phyloP scores from a whole-genome alignment of 2,113 vertebrate species.

The Notiomystis cincta region DNA sequence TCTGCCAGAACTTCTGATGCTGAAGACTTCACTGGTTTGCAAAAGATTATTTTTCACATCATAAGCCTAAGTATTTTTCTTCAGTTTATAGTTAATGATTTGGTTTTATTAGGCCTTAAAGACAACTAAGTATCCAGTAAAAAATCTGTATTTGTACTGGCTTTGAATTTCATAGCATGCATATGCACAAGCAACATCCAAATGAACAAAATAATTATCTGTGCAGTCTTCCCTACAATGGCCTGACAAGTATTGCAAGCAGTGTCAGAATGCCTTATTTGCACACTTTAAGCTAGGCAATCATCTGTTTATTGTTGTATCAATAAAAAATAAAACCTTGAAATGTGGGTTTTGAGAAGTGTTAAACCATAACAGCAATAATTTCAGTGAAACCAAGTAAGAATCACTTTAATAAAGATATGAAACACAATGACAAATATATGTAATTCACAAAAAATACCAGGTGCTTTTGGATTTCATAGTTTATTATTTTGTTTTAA shows the following conservation, averaged over 20 bases:
- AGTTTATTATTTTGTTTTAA: neutral
- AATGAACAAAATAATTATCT: neutral
- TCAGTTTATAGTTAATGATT: conserved; percentile 6
- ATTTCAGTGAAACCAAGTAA: neutral
- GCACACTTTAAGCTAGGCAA: neutral
- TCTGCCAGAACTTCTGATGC: neutral
- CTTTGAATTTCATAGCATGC: neutral
- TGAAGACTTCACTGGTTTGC: neutral
- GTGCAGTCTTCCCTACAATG: neutral
- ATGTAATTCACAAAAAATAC: neutral
- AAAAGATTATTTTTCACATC: neutral
- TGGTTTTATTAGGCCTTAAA: conserved; percentile 24
- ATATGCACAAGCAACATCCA: neutral
- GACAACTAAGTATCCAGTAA: conserved; percentile 10
- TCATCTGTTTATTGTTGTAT: neutral
- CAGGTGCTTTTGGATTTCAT: neutral
- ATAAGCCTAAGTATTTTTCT: conserved; percentile 3
- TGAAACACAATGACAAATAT: neutral
- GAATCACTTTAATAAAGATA: neutral
- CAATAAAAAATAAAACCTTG: neutral
- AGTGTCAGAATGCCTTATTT: neutral
- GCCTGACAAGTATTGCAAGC: neutral
- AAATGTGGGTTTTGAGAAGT: neutral
- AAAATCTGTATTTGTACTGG: neutral
- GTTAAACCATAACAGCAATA: neutral